Evolutionary conservation across 2,113 vertebrate genomes (phyloP), one percentile per base, ranked within the genome.

Genomic region (Hippocampus abdominalis): DNA sequence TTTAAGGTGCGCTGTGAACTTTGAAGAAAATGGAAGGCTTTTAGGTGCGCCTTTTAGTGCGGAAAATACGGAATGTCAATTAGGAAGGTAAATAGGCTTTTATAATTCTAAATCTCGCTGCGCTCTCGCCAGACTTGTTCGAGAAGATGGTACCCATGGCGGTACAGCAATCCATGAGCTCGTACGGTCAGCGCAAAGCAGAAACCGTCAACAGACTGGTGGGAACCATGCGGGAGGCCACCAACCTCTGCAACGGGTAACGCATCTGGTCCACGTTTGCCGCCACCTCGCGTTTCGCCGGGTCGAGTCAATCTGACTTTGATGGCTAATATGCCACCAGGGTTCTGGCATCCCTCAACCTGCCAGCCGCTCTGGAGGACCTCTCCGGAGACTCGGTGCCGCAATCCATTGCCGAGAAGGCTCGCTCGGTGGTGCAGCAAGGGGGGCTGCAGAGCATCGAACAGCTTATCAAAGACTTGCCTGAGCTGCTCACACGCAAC

Each of bases 61-160:
- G n/a, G n/a, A n/a, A n/a, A n/a, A n/a, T n/a, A n/a, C n/a, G n/a
- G n/a, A n/a, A n/a, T 6, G 32, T 6, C 5, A 36, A 36, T 36
- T 36, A 36, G 32, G 5, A 36, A 36, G 32, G 32, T 5, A 36
- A 36, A 36, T 36, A 36, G 6, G 13, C 44, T 46, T 46, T 16
- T 48, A 4, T 6, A 3, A 23, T 54, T 23, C n/a, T 23, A 21
- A 54, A 54, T 7, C 54, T 12, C 54, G 3, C 18, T 5, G 36
- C 21, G 36, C 32, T 40, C 36, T 40, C n/a, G 3, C 13, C 70
- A 96, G 97, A 99, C 81, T 79, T 99, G 68, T 99, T 99, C 94
- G 97, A 97, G 91, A 99, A 97, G 91, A 98, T 99, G 97, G 96
- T 98, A 57, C 97, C 97, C 15, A 88, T 98, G 91, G 94, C 93